phyloP scores from a whole-genome alignment of 2,888 invertebrate genomes.

The Drosophila bunnanda region DNA sequence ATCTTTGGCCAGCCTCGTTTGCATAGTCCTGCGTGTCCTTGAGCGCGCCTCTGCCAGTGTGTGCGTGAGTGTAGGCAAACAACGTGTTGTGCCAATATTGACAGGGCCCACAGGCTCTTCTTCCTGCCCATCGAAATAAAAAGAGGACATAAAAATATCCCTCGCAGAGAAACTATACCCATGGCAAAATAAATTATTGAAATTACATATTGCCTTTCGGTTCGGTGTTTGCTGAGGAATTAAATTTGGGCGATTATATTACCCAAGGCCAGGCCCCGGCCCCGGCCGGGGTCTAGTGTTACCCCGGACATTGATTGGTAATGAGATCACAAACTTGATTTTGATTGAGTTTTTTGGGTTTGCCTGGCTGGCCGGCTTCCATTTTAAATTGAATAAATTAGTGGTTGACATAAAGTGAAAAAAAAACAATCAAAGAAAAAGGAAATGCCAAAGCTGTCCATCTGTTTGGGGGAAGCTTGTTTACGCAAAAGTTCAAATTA shows the following conservation, averaged over 20 bases:
- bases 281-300: conserved; percentile 20
- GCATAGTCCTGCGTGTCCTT: conserved; percentile 35
- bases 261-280: conserved; percentile 45
- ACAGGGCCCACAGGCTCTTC: conserved; percentile 65
- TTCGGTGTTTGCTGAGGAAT: conserved; percentile 52
- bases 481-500: conserved; percentile 4
- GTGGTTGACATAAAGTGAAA: background rate
- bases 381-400: conserved; percentile 15
- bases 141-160: conserved; percentile 8
- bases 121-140: conserved; percentile 4
- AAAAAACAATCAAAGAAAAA: background rate
- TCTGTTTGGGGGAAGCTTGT: background rate
- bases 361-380: background rate
- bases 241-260: conserved; percentile 68
- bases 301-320: conserved; percentile 21
- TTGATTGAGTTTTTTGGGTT: conserved; percentile 17
- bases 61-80: conserved; percentile 57
- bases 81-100: conserved; percentile 74
- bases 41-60: background rate
- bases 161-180: conserved; percentile 36
- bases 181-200: conserved; percentile 60
- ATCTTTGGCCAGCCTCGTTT: conserved; percentile 46
- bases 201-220: conserved; percentile 54
- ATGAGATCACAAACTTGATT: conserved; percentile 36
- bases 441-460: background rate